A percentile compares a stretch with the other conserved stretches of the same genome.
phyloP scores from a whole-genome alignment of 2,888 invertebrate genomes.

The Hirudinaria manillensis region DNA sequence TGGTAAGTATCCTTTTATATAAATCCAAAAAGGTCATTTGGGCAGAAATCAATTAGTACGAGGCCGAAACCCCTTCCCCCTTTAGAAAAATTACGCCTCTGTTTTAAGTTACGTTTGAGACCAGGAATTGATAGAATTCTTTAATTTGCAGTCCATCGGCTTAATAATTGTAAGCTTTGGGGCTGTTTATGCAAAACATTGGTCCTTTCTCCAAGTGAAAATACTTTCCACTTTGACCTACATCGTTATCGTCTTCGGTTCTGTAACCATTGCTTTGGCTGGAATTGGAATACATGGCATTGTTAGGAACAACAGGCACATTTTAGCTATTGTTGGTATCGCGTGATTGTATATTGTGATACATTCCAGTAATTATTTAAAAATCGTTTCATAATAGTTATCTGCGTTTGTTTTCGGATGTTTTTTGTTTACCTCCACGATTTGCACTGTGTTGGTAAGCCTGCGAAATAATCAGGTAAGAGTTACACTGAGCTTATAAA shows the following conservation, averaged over 20 bases:
- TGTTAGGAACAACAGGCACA: conserved; percentile 4
- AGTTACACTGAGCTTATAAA: not conserved
- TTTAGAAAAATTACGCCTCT: too few relatives aligned
- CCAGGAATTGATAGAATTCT: not conserved
- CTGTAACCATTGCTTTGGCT: not conserved
- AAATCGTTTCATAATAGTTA: not conserved
- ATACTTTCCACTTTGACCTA: not conserved
- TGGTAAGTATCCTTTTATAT: not conserved
- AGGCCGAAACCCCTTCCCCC: too few relatives aligned
- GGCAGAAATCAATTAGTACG: too few relatives aligned
- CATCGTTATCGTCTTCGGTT: not conserved
- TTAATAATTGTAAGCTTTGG: not conserved
- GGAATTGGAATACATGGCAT: conserved; percentile 10
- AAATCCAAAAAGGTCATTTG: too few relatives aligned
- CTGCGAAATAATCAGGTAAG: conserved; percentile 6
- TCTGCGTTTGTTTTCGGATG: conserved; percentile 1
- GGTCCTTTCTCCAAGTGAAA: not conserved
- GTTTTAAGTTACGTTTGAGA: too few relatives aligned
- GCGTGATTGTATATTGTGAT: not conserved
- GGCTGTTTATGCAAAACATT: not conserved
- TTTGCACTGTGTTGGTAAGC: not conserved
- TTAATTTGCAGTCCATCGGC: not conserved
- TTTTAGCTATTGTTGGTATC: conserved; percentile 1
- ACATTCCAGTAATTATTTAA: not conserved
- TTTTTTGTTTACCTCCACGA: conserved; percentile 1